Percentiles rank a stretch among this genome's conserved stretches.
Evolutionary conservation across 1,140 invertebrate genomes (phyloP).

Genomic region (Parasteatoda tepidariorum): DNA sequence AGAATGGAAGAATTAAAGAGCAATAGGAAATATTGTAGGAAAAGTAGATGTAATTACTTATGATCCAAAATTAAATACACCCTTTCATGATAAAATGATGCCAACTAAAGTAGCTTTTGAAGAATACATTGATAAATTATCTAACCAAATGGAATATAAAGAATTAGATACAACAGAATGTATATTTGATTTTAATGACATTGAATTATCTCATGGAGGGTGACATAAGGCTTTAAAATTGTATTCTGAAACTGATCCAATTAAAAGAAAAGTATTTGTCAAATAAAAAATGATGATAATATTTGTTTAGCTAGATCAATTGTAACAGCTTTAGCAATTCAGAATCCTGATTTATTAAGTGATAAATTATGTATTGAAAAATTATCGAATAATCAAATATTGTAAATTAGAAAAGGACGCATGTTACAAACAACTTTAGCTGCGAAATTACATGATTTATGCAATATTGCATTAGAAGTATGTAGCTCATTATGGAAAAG

Average conservation of each 20-base stretch:
- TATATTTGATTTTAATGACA: neutral
- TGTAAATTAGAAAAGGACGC: no score
- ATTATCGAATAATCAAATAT: no score
- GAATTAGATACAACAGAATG: neutral
- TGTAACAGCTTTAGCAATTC: neutral
- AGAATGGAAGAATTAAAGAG: neutral
- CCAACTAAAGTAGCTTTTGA: neutral
- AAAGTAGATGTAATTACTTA: neutral
- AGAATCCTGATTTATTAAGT: neutral
- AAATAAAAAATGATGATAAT: neutral
- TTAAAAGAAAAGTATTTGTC: neutral
- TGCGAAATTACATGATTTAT: no score
- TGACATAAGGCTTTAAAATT: neutral
- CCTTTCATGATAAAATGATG: conserved; percentile 5
- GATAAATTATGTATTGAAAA: no score
- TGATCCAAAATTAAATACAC: neutral
- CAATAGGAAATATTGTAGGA: neutral
- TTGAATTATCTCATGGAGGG: neutral
- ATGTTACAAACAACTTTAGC: no score
- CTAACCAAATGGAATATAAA: conserved; percentile 1
- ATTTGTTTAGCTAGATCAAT: conserved; percentile 11
- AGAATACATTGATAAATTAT: neutral
- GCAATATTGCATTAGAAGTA: no score
- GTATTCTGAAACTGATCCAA: neutral
- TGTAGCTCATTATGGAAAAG: conserved; percentile 22